Base-by-base conservation (phyloP, 2,797 vertebrate species). In the Acanthis flammea region DNA sequence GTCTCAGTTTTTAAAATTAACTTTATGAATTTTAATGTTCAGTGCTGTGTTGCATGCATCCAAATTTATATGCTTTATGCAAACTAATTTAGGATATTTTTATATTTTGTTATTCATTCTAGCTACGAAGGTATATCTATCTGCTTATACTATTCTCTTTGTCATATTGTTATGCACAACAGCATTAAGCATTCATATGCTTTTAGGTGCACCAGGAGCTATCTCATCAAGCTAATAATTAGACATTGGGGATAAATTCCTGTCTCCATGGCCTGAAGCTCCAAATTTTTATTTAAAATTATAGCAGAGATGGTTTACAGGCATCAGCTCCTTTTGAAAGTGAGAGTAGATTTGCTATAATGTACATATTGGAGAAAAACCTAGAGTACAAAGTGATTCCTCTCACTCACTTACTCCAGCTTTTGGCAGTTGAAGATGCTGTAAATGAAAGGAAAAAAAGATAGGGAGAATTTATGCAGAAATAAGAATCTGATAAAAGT, bases 171-270 rank as follows among this genome's bases (percentile, higher is more conserved):
- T 91, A 83, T 87, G 77, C 82, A 30, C 24, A 95, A n/a, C 23
- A 90, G 8, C 31, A 61, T 91, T 71, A 80, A 80, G 37, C 16
- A 57, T 85, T 73, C 53, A 50, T 50, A 57, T 35, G 35, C 30
- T 71, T 86, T 86, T 71, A 55, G 31, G 35, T 65, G 30, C 63
- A 91, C 24, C 61, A 85, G 61, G 23, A 80, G 57, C 39, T 72
- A 80, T 51, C 54, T 94, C 91, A 92, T 95, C 41, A 94, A 94
- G n/a, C 23, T 92, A 81, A 89, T 91, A 91, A 94, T 90, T 88
- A 92, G 47, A 10, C 73, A 72, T 48, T 75, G 77, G 61, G 61
- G 76, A 86, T 54, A 65, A 80, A 89, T 31, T 83, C 23, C 28
- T 62, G 19, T 66, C 82, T 86, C 68, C 35, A 54, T 62, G 73